Base-by-base conservation (phyloP, 2,113 vertebrate genomes). In the Tragulus kanchil region DNA sequence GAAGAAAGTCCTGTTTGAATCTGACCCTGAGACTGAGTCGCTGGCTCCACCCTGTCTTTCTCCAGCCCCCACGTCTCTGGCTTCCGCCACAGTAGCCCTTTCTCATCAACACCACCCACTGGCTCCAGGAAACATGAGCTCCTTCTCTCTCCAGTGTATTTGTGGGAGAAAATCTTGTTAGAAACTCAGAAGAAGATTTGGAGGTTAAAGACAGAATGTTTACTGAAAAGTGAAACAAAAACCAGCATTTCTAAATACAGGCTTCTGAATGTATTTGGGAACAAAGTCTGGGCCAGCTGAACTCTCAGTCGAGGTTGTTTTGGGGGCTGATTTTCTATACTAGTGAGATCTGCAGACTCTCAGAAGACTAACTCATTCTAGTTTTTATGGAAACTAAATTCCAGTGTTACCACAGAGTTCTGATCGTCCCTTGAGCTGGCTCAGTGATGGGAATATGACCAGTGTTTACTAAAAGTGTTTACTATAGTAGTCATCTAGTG, bases 311-410 rank as follows among this genome's bases (percentile, higher is more conserved):
- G 52, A n/a, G 25, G 25, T 65, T 83, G 25, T 64, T 81, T 93
- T 45, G 36, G 31, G 56, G 45, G 25, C 26, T 48, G 69, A 75
- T 4, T 79, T 61, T 85, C 48, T 56, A 52, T 52, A 82, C 8
- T 71, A 54, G 50, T 23, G 16, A 85, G 79, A 90, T 45, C 48
- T 93, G 92, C 48, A 88, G 73, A 90, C 19, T 45, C 62, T 82
- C 50, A 52, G 56, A 73, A 95, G 88, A 75, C 42, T 77, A 11
- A 8, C 11, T 85, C 81, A 12, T 19, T 90, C 28, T 6, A 56
- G 8, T 77, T 79, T 87, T 77, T n/a, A n/a, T 2, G 59, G 54
- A 71, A 93, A 78, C 31, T 10, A 83, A 96, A 95, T 90, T 89
- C n/a, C 50, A 90, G 28, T 31, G 17, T 90, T 89, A 89, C 31